These are phyloP conservation scores for Netelia melanura DNA, from an alignment of 2,888 invertebrate species.

Conservation along the genomic window DNA sequence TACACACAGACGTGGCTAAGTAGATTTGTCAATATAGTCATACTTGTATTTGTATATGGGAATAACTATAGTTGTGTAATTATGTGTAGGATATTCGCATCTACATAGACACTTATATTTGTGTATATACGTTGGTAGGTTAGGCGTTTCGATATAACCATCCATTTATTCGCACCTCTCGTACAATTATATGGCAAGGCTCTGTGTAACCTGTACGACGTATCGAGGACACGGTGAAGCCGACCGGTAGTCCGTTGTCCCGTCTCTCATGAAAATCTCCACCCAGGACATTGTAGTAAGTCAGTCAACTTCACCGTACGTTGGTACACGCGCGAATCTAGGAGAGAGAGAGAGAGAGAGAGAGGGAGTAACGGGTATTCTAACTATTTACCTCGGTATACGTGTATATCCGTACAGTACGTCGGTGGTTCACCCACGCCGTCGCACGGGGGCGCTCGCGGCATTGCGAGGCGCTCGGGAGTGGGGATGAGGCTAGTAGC, in stretches of 20 bases:
- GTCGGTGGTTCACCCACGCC: slow-evolving; percentile 46
- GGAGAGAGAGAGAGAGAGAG: slow-evolving; percentile 58
- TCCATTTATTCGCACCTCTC: slow-evolving; percentile 26
- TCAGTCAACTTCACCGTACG: slow-evolving; percentile 51
- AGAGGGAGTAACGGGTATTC: slow-evolving; percentile 45
- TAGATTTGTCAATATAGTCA: not conserved
- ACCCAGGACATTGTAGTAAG: slow-evolving; percentile 48
- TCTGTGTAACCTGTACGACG: slow-evolving; percentile 4
- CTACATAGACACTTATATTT: slow-evolving; percentile 10
- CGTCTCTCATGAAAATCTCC: slow-evolving; percentile 38
- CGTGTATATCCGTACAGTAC: slow-evolving; percentile 33
- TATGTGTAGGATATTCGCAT: not conserved
- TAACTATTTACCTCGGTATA: slow-evolving; percentile 48
- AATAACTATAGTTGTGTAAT: not conserved
- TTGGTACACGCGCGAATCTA: slow-evolving; percentile 19
- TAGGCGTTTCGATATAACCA: slow-evolving; percentile 1
- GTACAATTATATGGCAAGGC: not conserved
- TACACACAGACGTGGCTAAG: not conserved
- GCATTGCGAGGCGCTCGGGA: not conserved
- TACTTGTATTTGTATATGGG: not conserved
- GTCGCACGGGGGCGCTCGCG: slow-evolving; percentile 22
- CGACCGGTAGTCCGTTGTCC: slow-evolving; percentile 28
- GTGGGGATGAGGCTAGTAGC: too few species aligned
- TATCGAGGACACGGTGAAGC: slow-evolving; percentile 11
- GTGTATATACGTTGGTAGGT: not conserved